Base-by-base conservation (phyloP, 2,113 vertebrate species). In the Zapornia atra region DNA sequence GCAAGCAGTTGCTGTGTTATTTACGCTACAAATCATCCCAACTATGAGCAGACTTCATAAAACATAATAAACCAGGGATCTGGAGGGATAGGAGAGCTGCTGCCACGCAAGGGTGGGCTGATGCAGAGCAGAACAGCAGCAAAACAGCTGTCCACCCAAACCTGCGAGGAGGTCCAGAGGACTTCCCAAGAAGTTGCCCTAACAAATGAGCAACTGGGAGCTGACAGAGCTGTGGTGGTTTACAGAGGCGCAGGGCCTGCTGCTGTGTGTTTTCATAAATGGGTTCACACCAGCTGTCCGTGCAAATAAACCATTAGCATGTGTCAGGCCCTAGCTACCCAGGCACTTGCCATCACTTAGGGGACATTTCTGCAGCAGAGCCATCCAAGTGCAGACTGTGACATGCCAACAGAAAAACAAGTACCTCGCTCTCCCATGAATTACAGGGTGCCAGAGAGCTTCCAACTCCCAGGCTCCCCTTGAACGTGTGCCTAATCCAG, bases 251-350 rank as follows among this genome's bases (percentile, higher is more conserved):
- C 80, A 61, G 89, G 80, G 87, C 91, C 81, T 77, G 82, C 71
- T 94, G 89, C 94, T 82, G 76, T 81, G 85, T 94, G 92, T 96
- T 96, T 77, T 93, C 96, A 90, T 86, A 93, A 92, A 73, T 36
- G 56, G 92, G 71, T 82, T 96, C 82, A 63, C 72, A 81, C 94
- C 94, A 93, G 87, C 90, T 96, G 95, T 63, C 90, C 4, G 0
- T 51, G 78, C 59, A 66, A 85, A 81, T 26, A 36, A 77, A 90
- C 70, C 93, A 92, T 46, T 53, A 51, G 73, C 51, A 34, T 57
- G 85, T 75, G 82, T 94, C 93, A 96, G 79, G 77, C 68, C 11
- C 63, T 5, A 6, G 29, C 78, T 51, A 12, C 61, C 64, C 88
- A 86, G 88, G 64, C 86, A 12, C 48, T 59, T 15, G 75, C 76